phyloP scores from a whole-genome alignment of 2,888 invertebrate genomes.

The Encarsia formosa region DNA sequence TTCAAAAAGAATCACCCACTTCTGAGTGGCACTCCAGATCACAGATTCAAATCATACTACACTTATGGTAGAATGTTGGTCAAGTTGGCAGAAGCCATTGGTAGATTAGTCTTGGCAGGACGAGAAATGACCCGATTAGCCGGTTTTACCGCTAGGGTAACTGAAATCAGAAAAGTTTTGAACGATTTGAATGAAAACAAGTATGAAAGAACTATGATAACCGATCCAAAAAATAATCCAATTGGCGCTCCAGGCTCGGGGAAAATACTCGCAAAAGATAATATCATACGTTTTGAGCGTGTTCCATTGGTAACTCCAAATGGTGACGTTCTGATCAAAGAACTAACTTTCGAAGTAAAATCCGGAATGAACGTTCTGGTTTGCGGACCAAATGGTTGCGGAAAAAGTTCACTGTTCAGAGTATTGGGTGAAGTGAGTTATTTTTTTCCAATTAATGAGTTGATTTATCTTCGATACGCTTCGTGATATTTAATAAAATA shows the following conservation, averaged over 20 bases:
- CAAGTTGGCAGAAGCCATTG: constrained; percentile 95
- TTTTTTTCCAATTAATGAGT: background rate
- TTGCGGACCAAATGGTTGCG: constrained; percentile 97
- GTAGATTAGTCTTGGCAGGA: constrained; percentile 89
- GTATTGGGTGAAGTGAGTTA: constrained; percentile 77
- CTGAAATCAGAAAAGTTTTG: constrained; percentile 80
- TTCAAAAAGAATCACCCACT: constrained; percentile 70
- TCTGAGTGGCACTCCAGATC: constrained; percentile 59
- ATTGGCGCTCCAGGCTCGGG: constrained; percentile 67
- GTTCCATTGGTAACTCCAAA: constrained; percentile 97
- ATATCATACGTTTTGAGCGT: constrained; percentile 83
- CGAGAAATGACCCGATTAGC: constrained; percentile 90
- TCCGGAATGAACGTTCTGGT: constrained; percentile 97
- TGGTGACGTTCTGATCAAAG: constrained; percentile 88
- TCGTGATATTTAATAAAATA: background rate
- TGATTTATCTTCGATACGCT: background rate
- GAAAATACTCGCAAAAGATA: constrained; percentile 76
- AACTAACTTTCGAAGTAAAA: constrained; percentile 84
- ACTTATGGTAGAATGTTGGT: constrained; percentile 94
- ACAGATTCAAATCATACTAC: constrained; percentile 81
- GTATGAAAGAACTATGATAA: constrained; percentile 68
- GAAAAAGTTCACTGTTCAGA: constrained; percentile 94
- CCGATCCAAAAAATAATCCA: constrained; percentile 57
- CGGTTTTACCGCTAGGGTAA: constrained; percentile 91
- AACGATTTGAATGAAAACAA: constrained; percentile 76